Evolutionary conservation across 2,113 vertebrate genomes (phyloP), one percentile per base, ranked within the genome.

Genomic region (Isichthys henryi): DNA sequence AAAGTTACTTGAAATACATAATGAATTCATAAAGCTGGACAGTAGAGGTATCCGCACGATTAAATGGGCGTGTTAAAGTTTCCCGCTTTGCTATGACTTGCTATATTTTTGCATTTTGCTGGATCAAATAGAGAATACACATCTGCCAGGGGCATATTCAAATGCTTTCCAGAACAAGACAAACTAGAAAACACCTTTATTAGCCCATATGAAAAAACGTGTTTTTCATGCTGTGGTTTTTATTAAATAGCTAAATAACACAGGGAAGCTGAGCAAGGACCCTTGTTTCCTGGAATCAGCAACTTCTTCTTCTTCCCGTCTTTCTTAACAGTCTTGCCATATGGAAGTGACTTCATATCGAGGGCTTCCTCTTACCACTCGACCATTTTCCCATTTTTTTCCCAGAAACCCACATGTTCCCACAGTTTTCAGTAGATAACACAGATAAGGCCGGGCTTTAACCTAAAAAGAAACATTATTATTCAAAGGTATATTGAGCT

Each of bases 291-390:
- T 31, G 31, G 52, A 84, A 39, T 50, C 46, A 77, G 7, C 15
- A 46, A 15, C 87, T 17, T 48, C 58, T 77, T 31, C 58, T 50
- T 74, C 39, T 83, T 35, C 53, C 17, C 5, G 50, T 88, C 53
- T 70, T 66, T 48, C 82, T 87, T 39, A 86, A 52, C 49, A 66
- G 56, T 48, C 84, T 77, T 66, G 45, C 83, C 31, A 74, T 52
- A 84, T 15, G 56, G 58, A 50, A 89, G 56, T 90, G 89, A 83
- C 87, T 86, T 49, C 87, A 82, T 90, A 89, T 91, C 52, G 90
- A 91, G 88, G 89, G 85, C 80, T 92, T 92, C 92, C 92, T 90
- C 89, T 91, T 92, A 39, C 8, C 21, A 5, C n/a, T 31, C 49
- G 88, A 90, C 77, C 88, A 46, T 90, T 91, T 92, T 91, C 91